Percentiles rank a stretch among this genome's conserved stretches.
phyloP scores from a whole-genome alignment of 1,140 invertebrate species.

The Pemphigus obesinymphae region DNA sequence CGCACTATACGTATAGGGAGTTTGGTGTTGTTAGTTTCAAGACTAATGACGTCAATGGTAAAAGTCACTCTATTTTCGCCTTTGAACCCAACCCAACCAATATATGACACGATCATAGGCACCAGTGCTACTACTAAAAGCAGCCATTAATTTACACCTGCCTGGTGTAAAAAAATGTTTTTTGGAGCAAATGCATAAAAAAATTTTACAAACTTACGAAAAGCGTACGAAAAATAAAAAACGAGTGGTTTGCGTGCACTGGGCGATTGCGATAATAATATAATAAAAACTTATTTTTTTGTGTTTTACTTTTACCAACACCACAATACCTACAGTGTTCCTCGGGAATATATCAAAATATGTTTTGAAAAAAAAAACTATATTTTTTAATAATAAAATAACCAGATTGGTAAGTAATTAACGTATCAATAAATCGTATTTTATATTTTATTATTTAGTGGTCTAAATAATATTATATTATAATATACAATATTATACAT shows the following conservation, averaged over 20 bases:
- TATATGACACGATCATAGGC: background rate
- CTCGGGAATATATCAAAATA: no score
- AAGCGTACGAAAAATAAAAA: constrained; percentile 1
- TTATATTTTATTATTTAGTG: no score
- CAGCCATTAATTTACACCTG: constrained; percentile 10
- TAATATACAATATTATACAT: no score
- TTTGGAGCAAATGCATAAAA: background rate
- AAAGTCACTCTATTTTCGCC: background rate
- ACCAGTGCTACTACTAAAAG: constrained; percentile 15
- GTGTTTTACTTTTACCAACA: no score
- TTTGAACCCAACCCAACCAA: background rate
- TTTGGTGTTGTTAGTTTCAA: background rate
- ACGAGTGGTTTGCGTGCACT: background rate
- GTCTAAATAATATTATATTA: no score
- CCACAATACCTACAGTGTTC: no score
- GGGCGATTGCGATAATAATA: background rate
- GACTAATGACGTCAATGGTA: constrained; percentile 8
- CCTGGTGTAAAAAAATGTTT: constrained; percentile 1
- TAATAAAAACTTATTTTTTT: background rate
- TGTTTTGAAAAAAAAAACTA: no score
- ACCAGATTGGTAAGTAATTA: no score
- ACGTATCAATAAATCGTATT: no score
- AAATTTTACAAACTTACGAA: no score
- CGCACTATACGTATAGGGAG: background rate
- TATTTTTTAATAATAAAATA: no score